A percentile compares a stretch with the other conserved stretches of the same genome.
Conservation (phyloP, 2,113 vertebrate species). For the Corynorhinus townsendii region DNA sequence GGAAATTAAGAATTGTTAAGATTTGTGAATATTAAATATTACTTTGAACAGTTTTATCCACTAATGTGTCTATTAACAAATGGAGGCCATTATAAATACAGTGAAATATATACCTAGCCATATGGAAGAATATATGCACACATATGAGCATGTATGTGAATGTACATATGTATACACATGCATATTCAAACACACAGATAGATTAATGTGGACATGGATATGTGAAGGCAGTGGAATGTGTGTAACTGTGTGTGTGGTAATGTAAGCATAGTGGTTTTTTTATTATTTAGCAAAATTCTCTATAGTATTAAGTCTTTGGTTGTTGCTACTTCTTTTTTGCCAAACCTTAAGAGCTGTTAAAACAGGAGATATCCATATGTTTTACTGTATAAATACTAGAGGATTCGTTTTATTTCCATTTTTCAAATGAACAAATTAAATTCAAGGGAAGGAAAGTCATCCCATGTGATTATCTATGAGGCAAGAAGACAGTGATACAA, state of each 20-base stretch:
- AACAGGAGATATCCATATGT: not conserved
- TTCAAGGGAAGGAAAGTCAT: not conserved
- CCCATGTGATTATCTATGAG: not conserved
- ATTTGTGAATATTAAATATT: constrained; percentile 1
- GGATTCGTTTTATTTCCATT: not conserved
- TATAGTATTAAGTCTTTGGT: not conserved
- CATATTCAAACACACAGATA: not conserved
- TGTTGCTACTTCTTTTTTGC: not conserved
- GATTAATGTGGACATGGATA: not conserved
- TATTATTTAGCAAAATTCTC: not conserved
- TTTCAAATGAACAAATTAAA: not conserved
- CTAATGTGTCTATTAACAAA: not conserved
- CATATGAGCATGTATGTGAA: not conserved
- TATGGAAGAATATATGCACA: not conserved
- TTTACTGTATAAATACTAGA: not conserved
- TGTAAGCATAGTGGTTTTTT: not conserved
- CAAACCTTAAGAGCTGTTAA: not conserved
- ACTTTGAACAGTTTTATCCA: not conserved
- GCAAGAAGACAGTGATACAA: not conserved
- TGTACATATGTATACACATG: not conserved
- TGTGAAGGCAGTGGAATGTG: not conserved
- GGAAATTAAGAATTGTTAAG: not conserved
- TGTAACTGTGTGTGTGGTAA: not conserved
- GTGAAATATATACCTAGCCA: not conserved
- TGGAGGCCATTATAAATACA: not conserved